phyloP scores from a whole-genome alignment of 2,797 vertebrate species.

The Myripristis murdjan region DNA sequence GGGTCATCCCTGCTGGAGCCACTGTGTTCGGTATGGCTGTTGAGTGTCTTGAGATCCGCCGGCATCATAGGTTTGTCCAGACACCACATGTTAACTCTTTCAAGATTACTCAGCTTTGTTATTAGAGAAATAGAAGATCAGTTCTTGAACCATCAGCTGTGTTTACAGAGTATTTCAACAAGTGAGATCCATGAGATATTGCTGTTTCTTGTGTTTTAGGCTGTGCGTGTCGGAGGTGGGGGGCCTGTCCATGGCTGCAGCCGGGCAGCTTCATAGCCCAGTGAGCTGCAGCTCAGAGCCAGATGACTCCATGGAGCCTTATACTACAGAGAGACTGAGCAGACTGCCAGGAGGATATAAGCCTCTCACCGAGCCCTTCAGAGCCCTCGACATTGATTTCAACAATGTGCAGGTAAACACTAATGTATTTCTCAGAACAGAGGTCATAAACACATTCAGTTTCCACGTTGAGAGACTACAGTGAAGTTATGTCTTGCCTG shows the following conservation, averaged over 20 bases:
- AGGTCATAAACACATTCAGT: too few relatives aligned
- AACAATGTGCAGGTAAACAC: slow-evolving; percentile 90
- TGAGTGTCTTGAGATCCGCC: slow-evolving; percentile 93
- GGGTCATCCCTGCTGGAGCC: slow-evolving; percentile 95
- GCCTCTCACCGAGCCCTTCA: slow-evolving; percentile 91
- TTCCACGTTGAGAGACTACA: too few relatives aligned
- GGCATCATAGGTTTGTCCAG: slow-evolving; percentile 91
- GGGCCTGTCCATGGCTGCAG: slow-evolving; percentile 84
- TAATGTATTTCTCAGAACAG: background rate
- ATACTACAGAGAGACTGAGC: slow-evolving; percentile 96
- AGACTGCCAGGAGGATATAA: slow-evolving; percentile 91
- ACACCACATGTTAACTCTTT: background rate
- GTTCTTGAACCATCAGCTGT: background rate
- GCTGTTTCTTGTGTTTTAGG: slow-evolving; percentile 72
- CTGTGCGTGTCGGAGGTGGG: slow-evolving; percentile 87
- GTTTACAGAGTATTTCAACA: too few relatives aligned
- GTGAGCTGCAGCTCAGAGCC: slow-evolving; percentile 84
- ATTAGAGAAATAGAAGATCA: background rate
- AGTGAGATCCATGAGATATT: background rate
- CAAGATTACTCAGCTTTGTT: background rate
- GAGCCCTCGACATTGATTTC: slow-evolving; percentile 92
- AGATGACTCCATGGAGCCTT: slow-evolving; percentile 94
- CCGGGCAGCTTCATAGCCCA: slow-evolving; percentile 90
- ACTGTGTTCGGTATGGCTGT: slow-evolving; percentile 94
- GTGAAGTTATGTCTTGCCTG: too few relatives aligned